These are phyloP conservation scores for Pandemis heparana DNA, from an alignment of 2,888 invertebrate species.

Conservation along the genomic window DNA sequence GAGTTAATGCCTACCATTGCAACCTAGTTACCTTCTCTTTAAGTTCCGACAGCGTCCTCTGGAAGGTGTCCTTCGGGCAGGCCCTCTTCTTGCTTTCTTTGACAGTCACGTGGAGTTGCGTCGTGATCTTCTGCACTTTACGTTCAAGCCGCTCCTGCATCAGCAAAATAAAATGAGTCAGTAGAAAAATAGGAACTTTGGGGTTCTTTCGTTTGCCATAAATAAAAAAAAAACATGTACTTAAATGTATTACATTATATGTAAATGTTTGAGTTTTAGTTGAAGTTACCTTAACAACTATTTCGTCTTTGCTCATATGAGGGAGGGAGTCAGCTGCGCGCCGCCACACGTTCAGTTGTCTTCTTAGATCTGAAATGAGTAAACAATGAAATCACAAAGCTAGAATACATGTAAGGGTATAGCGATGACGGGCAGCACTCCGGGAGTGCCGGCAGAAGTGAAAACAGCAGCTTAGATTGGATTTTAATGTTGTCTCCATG, in stretches of 20 bases:
- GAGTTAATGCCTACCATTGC: no score
- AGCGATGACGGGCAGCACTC: no score
- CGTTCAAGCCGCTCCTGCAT: slow-evolving; percentile 87
- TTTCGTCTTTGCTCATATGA: slow-evolving; percentile 92
- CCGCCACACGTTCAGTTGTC: slow-evolving; percentile 94
- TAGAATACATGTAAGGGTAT: no score
- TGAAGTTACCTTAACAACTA: slow-evolving; percentile 95
- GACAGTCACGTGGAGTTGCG: slow-evolving; percentile 85
- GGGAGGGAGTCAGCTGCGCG: slow-evolving; percentile 90
- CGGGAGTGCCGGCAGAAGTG: no score
- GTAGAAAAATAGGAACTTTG: no score
- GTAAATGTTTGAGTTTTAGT: no score
- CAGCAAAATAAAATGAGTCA: no score
- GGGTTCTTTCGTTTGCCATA: no score
- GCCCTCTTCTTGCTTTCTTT: slow-evolving; percentile 68
- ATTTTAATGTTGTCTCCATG: no score
- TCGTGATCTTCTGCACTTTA: slow-evolving; percentile 88
- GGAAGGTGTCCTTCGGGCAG: slow-evolving; percentile 78
- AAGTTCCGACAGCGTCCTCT: slow-evolving; percentile 88
- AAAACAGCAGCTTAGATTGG: no score
- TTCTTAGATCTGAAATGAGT: slow-evolving; percentile 87
- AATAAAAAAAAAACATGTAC: no score
- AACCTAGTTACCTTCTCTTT: slow-evolving; percentile 86
- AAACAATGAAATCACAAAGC: neutral
- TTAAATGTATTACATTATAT: no score